phyloP scores from a whole-genome alignment of 2,113 vertebrate genomes.

The Empidonax traillii region DNA sequence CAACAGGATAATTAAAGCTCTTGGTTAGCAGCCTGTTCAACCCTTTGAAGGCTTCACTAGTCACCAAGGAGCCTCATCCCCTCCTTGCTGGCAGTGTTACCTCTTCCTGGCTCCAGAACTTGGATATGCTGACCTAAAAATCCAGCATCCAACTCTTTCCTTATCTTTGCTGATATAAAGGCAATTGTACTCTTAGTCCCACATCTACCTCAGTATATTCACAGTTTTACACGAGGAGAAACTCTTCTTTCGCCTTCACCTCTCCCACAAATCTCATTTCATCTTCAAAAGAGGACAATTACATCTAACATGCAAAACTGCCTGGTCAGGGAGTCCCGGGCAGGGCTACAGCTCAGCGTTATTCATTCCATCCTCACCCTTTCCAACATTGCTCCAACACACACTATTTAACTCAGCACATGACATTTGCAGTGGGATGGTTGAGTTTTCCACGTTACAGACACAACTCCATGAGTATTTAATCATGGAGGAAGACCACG shows the following conservation, averaged over 20 bases:
- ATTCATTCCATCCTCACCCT: background rate
- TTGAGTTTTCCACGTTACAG: background rate
- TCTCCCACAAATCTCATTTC: background rate
- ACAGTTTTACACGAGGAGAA: background rate
- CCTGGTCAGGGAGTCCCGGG: background rate
- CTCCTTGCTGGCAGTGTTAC: background rate
- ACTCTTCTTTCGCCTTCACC: background rate
- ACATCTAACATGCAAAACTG: background rate
- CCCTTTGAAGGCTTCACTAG: conserved; percentile 14
- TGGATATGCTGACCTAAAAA: background rate
- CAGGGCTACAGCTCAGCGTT: background rate
- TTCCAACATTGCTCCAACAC: background rate
- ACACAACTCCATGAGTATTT: background rate
- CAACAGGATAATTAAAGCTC: background rate
- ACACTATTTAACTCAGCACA: fast-evolving
- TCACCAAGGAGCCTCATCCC: background rate
- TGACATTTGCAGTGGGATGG: background rate
- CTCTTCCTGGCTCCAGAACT: background rate
- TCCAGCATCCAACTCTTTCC: background rate
- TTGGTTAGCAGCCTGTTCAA: background rate
- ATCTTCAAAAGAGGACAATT: background rate
- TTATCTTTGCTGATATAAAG: background rate
- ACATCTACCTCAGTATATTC: background rate
- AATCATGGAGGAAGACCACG: background rate
- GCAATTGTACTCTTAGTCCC: background rate